Evolutionary conservation across 2,888 invertebrate genomes (phyloP).

Genomic region (Trichogramma dendrolimi): DNA sequence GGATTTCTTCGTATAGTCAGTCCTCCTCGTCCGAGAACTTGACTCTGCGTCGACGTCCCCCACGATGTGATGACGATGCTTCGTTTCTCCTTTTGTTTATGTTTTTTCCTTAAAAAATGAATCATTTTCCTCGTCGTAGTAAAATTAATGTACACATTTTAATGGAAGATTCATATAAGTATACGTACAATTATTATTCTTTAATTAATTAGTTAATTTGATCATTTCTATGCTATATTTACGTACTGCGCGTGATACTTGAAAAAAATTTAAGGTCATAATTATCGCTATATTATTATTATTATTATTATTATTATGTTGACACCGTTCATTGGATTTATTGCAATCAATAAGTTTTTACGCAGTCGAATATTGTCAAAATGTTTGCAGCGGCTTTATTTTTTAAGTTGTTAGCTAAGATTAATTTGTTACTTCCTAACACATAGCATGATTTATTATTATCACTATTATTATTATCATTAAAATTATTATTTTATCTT

Average conservation of each 20-base stretch:
- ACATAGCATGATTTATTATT: slow-evolving; percentile 34
- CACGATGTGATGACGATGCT: slow-evolving; percentile 51
- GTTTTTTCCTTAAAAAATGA: slow-evolving; percentile 9
- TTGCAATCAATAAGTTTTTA: slow-evolving; percentile 7
- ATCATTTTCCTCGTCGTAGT: too few relatives aligned
- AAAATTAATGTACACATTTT: too few relatives aligned
- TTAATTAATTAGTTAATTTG: too few relatives aligned
- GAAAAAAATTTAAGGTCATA: too few relatives aligned
- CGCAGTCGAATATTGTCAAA: slow-evolving; percentile 28
- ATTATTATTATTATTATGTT: too few relatives aligned
- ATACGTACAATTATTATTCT: too few relatives aligned
- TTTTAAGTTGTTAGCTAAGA: slow-evolving; percentile 38
- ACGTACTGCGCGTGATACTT: too few relatives aligned
- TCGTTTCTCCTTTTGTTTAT: slow-evolving; percentile 44
- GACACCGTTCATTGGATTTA: too few relatives aligned
- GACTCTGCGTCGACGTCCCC: slow-evolving; percentile 32
- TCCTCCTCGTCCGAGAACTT: slow-evolving; percentile 23
- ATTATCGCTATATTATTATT: too few relatives aligned
- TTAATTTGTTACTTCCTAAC: slow-evolving; percentile 44
- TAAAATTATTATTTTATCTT: slow-evolving; percentile 36
- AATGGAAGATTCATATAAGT: too few relatives aligned
- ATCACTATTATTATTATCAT: slow-evolving; percentile 36
- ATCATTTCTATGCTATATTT: too few relatives aligned
- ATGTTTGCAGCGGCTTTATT: slow-evolving; percentile 34
- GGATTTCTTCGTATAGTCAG: slow-evolving; percentile 22